These are phyloP conservation scores for Callipepla squamata DNA, from an alignment of 2,113 vertebrate genomes.

Conservation along the genomic window DNA sequence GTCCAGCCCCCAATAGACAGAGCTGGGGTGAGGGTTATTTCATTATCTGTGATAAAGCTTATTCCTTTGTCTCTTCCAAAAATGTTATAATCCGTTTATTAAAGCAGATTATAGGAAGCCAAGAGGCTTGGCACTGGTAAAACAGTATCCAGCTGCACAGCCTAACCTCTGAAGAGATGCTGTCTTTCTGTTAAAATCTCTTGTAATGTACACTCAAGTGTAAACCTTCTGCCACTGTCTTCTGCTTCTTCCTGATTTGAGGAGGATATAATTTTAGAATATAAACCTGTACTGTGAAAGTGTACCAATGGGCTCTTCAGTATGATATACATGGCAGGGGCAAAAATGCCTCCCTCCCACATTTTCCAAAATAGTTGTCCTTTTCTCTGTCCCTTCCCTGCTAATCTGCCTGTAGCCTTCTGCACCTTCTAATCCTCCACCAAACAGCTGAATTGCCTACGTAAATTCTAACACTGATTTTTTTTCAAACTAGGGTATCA, in stretches of 20 bases:
- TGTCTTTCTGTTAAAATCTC: not conserved
- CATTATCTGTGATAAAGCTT: not conserved
- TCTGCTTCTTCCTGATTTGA: not conserved
- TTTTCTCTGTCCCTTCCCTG: not conserved
- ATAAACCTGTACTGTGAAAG: not conserved
- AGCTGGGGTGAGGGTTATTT: not conserved
- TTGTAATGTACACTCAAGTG: not conserved
- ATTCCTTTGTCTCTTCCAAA: not conserved
- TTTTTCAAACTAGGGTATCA: not conserved
- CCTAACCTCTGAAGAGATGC: not conserved
- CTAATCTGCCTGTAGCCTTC: not conserved
- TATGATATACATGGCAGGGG: not conserved
- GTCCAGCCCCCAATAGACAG: not conserved
- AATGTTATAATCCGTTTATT: not conserved
- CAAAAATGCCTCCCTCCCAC: not conserved
- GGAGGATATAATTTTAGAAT: not conserved
- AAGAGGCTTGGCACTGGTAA: not conserved
- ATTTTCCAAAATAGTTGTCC: not conserved
- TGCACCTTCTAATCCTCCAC: conserved; percentile 2
- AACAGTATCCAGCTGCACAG: not conserved
- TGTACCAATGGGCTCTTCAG: not conserved
- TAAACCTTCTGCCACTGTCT: not conserved
- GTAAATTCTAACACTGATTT: conserved; percentile 31
- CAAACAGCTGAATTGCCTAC: not conserved
- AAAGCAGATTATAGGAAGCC: not conserved